phyloP scores from a whole-genome alignment of 2,888 invertebrate species.

The Ennomos erosarius region DNA sequence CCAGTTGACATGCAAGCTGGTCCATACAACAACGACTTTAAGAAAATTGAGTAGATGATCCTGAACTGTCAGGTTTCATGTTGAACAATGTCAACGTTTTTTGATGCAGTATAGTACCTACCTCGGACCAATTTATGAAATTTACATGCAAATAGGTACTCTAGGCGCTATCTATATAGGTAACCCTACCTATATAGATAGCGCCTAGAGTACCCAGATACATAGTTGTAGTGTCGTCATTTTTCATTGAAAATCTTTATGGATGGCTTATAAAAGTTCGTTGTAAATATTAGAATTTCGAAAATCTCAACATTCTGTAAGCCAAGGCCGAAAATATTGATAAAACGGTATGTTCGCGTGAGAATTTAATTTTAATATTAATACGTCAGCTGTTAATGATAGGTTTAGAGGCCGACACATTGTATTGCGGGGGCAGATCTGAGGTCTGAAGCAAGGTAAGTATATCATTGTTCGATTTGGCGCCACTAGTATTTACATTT shows the following conservation, averaged over 20 bases:
- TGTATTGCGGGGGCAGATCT: conserved; percentile 61
- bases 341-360: conserved; percentile 30
- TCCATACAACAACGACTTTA: conserved; percentile 46
- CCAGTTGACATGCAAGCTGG: conserved; percentile 55
- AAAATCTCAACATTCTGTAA: neutral
- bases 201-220: too few species aligned
- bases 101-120: neutral
- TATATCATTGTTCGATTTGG: conserved; percentile 61
- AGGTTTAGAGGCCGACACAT: conserved; percentile 66
- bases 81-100: conserved; percentile 29
- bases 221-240: neutral
- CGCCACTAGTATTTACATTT: conserved; percentile 15
- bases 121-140: too few species aligned
- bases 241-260: neutral
- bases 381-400: conserved; percentile 31
- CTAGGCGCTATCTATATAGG: too few species aligned
- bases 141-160: too few species aligned
- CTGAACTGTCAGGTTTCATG: conserved; percentile 46
- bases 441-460: conserved; percentile 62
- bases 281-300: too few species aligned
- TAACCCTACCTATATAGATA: too few species aligned
- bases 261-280: too few species aligned
- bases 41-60: conserved; percentile 54
- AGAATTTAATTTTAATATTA: conserved; percentile 30
- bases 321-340: conserved; percentile 24